A percentile compares a stretch with the other conserved stretches of the same genome.
Evolutionary conservation across 1,140 invertebrate species (phyloP).

Genomic region (Megalopta genalis): DNA sequence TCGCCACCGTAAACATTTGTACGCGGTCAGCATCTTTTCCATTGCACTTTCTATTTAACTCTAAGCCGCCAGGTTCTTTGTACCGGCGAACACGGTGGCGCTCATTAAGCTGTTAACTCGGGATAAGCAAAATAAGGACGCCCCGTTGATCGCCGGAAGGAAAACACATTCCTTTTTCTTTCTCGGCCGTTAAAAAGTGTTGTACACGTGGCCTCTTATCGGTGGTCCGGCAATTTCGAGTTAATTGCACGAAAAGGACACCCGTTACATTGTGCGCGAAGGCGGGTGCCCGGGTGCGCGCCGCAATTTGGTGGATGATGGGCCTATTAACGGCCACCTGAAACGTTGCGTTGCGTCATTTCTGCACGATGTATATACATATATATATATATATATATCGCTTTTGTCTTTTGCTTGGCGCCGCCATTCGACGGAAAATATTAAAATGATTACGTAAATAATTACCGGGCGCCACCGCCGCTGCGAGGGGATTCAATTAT

Average conservation of each 20-base stretch:
- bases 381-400: too few relatives aligned
- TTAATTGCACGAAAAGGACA: constrained; percentile 61
- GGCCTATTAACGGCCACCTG: constrained; percentile 39
- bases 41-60: too few relatives aligned
- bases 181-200: not conserved
- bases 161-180: constrained; percentile 12
- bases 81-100: too few relatives aligned
- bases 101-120: constrained; percentile 1
- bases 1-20: too few relatives aligned
- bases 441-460: constrained; percentile 19
- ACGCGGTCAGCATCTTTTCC: too few relatives aligned
- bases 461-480: not conserved
- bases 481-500: not conserved
- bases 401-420: constrained; percentile 20
- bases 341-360: constrained; percentile 41
- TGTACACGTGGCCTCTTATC: constrained; percentile 33
- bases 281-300: constrained; percentile 18
- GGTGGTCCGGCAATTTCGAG: constrained; percentile 13
- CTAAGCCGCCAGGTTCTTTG: too few relatives aligned
- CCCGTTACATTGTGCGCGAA: constrained; percentile 11
- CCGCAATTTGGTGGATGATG: constrained; percentile 56
- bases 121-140: not conserved
- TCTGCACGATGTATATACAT: constrained; percentile 7
- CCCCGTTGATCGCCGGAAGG: constrained; percentile 20
- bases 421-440: constrained; percentile 38